Conservation (phyloP, 2,113 vertebrate species). For the Sceloporus tristichus region DNA sequence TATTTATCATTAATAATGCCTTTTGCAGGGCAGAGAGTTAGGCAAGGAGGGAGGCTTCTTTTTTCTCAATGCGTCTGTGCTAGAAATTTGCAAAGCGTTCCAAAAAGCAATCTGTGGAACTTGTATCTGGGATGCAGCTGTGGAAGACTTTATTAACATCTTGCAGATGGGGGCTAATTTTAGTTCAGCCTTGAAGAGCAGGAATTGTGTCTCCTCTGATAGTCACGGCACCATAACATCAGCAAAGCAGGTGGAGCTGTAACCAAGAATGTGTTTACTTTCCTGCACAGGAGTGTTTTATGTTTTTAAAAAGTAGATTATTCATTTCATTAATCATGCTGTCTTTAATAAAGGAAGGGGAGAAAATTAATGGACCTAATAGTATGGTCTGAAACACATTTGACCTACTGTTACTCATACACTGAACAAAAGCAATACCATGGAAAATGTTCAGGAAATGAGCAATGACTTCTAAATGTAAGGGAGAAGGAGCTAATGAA, state of each 20-base stretch:
- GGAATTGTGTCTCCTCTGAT: slow-evolving; percentile 78
- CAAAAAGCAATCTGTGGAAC: slow-evolving; percentile 82
- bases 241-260: slow-evolving; percentile 78
- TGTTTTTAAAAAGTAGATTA: slow-evolving; percentile 66
- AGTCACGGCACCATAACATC: slow-evolving; percentile 66
- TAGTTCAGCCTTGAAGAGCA: slow-evolving; percentile 80
- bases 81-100: slow-evolving; percentile 73
- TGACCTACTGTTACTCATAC: slow-evolving; percentile 74
- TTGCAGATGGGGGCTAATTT: slow-evolving; percentile 88
- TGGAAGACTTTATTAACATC: slow-evolving; percentile 83
- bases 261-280: slow-evolving; percentile 75
- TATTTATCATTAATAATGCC: slow-evolving; percentile 84
- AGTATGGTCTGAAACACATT: slow-evolving; percentile 72
- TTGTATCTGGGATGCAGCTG: slow-evolving; percentile 85
- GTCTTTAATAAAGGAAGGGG: slow-evolving; percentile 31
- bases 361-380: slow-evolving; percentile 70
- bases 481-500: slow-evolving; percentile 71
- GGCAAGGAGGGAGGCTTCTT: slow-evolving; percentile 61
- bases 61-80: slow-evolving; percentile 69
- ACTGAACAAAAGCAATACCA: slow-evolving; percentile 73
- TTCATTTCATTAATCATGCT: slow-evolving; percentile 73
- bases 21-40: slow-evolving; percentile 70
- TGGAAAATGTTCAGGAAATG: slow-evolving; percentile 79
- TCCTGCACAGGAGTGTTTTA: slow-evolving; percentile 46
- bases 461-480: slow-evolving; percentile 79